Base-by-base conservation (phyloP, 37 sponge, comb jelly and placozoan species). In the Theonella swinhoei region DNA sequence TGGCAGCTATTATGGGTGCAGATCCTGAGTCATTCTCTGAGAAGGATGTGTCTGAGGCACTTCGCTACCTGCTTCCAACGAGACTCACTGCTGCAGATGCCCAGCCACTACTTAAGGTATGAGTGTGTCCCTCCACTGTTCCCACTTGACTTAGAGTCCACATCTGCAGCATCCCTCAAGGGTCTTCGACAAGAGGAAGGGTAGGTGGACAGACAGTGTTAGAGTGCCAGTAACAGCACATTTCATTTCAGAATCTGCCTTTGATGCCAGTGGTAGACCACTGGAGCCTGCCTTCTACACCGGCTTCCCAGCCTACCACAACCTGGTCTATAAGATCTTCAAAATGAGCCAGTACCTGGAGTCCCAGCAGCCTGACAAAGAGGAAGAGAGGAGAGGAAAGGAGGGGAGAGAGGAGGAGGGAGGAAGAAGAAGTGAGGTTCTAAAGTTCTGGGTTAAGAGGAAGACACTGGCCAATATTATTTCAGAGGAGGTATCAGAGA, bases 241-340 rank as follows among this genome's bases (percentile, higher is more conserved):
- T 32, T 32, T 32, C 14, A 17, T 47, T 20, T 42, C 54, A 39
- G 72, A 60, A 30, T 28, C 42, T 39, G 42, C 58, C 24, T 79
- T 67, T 38, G 58, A 38, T 66, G 42, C 3, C 30, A 36, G 64
- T 67, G 90, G 81, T 5, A 83, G 93, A 0, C 96, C 96, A 0
- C 11, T 83, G 9, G 94, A 88, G 30, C 62, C 96, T 74, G 91
- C 74, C 4, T 96, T 90, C 88, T 96, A 84, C 77, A 90, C 94
- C 39, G 88, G 91, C 17, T 68, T 70, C 24, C 91, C 91, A 9
- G 61, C 63, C n/a, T 96, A 84, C 69, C 70, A 89, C 33, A 83
- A 89, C 68, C 37, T 87, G 11, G 20, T 82, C 0, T 74, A 86
- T 47, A 75, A 82, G 32, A 68, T 82, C 30, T 68, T 69, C 75